phyloP scores from a whole-genome alignment of 2,888 invertebrate species.

The Caenorhabditis uteleia region DNA sequence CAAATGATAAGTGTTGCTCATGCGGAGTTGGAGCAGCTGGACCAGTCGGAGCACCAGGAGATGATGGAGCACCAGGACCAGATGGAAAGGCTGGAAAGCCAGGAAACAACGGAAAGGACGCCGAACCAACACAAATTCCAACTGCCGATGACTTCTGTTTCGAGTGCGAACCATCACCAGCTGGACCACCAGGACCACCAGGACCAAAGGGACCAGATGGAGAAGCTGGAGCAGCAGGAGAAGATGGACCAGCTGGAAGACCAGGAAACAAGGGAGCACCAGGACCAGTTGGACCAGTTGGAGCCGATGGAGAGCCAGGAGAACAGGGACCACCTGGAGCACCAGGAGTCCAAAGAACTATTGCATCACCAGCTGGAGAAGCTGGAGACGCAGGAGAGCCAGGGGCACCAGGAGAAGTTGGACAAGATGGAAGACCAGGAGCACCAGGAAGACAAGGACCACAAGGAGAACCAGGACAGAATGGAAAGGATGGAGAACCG shows the following conservation, averaged over 20 bases:
- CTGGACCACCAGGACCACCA: conserved; percentile 40
- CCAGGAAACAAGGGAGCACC: conserved; percentile 43
- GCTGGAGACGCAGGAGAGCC: conserved; percentile 46
- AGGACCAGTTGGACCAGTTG: conserved; percentile 35
- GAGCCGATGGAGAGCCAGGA: conserved; percentile 42
- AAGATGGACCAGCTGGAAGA: conserved; percentile 41
- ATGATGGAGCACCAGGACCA: conserved; percentile 30
- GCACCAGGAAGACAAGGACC: conserved; percentile 46
- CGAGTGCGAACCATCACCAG: conserved; percentile 44
- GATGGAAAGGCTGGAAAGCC: conserved; percentile 45
- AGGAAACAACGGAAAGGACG: conserved; percentile 40
- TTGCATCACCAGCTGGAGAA: conserved; percentile 45
- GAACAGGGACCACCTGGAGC: conserved; percentile 38
- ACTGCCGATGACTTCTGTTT: conserved; percentile 48
- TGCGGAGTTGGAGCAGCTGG: conserved; percentile 53
- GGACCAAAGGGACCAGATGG: conserved; percentile 44
- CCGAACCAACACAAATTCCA: conserved; percentile 25
- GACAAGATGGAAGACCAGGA: conserved; percentile 47
- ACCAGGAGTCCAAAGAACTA: conserved; percentile 32
- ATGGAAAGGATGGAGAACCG: conserved; percentile 44
- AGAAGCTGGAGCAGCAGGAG: conserved; percentile 37
- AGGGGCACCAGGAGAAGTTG: conserved; percentile 41
- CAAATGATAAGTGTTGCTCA: conserved; percentile 46
- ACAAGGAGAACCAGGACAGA: conserved; percentile 33
- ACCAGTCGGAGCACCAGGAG: conserved; percentile 44